A percentile compares a stretch with the other conserved stretches of the same genome.
phyloP scores from a whole-genome alignment of 2,113 vertebrate genomes.

The Neolamprologus kungweensis region DNA sequence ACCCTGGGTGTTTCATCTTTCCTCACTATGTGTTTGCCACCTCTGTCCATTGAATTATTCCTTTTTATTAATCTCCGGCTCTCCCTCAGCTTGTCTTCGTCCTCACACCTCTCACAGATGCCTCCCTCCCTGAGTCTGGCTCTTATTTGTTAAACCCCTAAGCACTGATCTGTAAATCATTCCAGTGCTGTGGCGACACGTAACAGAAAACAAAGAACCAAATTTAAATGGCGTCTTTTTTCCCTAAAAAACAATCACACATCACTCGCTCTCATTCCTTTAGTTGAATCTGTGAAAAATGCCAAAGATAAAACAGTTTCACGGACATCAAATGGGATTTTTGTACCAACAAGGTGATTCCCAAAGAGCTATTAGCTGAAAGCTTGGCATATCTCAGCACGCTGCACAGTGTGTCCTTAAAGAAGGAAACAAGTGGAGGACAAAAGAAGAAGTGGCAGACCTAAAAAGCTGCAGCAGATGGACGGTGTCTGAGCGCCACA shows the following conservation, averaged over 20 bases:
- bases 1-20: accelerated
- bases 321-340: neutral
- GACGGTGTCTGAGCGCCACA: neutral
- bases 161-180: neutral
- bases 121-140: neutral
- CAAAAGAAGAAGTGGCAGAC: neutral
- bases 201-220: neutral
- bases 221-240: neutral
- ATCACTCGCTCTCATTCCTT: neutral
- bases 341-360: neutral
- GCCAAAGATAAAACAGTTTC: neutral
- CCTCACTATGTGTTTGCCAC: neutral
- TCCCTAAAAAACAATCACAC: neutral
- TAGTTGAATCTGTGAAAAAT: neutral
- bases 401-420: neutral
- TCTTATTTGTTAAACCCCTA: neutral
- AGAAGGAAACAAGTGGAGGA: neutral
- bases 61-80: neutral
- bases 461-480: neutral
- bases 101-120: neutral
- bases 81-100: neutral
- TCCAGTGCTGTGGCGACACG: accelerated
- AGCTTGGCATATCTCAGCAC: neutral
- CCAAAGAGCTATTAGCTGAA: neutral
- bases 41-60: neutral